Base-by-base conservation (phyloP, 1,140 invertebrate genomes). In the Zelostemma sp. region DNA sequence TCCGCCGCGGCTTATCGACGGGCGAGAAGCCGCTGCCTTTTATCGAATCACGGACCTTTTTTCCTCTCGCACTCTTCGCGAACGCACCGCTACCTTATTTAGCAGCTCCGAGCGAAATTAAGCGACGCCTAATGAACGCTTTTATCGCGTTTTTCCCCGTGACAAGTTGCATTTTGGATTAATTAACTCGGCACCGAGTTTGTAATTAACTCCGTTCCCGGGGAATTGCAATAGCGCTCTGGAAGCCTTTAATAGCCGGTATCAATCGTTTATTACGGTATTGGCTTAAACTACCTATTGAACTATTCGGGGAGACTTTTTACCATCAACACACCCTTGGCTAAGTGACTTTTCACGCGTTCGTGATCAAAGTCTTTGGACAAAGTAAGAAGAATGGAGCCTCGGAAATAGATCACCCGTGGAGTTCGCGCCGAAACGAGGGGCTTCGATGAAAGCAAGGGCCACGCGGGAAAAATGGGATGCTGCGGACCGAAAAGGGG, bases 281-380 rank as follows among this genome's bases (percentile, higher is more conserved):
- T 56, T 50, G 15, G 50, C 60, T 64, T 69, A 55, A 43, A 46
- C 31, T 45, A 48, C 35, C 48, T n/a, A 28, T 47, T 47, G 45
- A 47, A 11, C 18, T 47, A 6, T 25, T 25, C 21, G 8, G 21
- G 3, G 21, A 25, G 21, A 25, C 3, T 31, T 49, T 40, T 64
- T 47, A 25, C 45, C 19, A 8, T 47, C 49, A 49, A n/a, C n/a
- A n/a, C n/a, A 51, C 73, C 69, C 49, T 68, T 50, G 57, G 55
- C 43, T 41, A 55, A 15, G 41, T 74, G 76, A 81, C 79, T 81
- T 80, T 80, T 75, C 78, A 71, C 78, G 73, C 75, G 72, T 74
- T 68, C 75, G 48, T 65, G 68, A 66, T 71, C 68, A 53, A 71
- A 65, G 61, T 51, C 61, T 28, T 48, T 31, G 64, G 43, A 54